A percentile compares a stretch with the other conserved stretches of the same genome.
Evolutionary conservation across 2,888 invertebrate genomes (phyloP).

Genomic region (Acronicta psi): DNA sequence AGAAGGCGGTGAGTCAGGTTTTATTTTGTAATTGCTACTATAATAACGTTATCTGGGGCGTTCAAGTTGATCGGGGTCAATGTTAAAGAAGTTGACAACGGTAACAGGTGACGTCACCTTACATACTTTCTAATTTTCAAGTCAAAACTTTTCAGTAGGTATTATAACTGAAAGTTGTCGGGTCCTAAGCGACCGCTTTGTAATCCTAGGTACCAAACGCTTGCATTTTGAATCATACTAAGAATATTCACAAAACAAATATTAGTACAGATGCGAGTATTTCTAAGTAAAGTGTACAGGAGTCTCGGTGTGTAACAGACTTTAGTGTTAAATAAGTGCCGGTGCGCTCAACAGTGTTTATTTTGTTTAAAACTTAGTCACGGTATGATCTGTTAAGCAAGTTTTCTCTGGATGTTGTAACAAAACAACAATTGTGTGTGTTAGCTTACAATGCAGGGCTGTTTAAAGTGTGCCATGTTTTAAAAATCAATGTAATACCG

Average conservation of each 20-base stretch:
- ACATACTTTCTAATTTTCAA: conserved; percentile 36
- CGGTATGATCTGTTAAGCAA: not conserved
- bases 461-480: conserved; percentile 18
- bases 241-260: conserved; percentile 52
- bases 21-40: conserved; percentile 16
- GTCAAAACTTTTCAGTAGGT: conserved; percentile 19
- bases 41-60: conserved; percentile 16
- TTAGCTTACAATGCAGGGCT: not conserved
- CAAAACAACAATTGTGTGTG: not conserved
- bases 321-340: conserved; percentile 2
- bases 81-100: conserved; percentile 35
- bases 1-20: conserved; percentile 6
- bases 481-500: conserved; percentile 10
- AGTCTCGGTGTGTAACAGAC: conserved; percentile 10
- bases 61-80: conserved; percentile 36
- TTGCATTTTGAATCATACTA: conserved; percentile 49
- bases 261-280: conserved; percentile 54
- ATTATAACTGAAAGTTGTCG: conserved; percentile 31
- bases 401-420: not conserved
- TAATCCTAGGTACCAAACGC: conserved; percentile 15
- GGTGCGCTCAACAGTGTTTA: conserved; percentile 23
- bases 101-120: conserved; percentile 43
- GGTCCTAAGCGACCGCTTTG: conserved; percentile 10
- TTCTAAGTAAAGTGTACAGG: conserved; percentile 32
- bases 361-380: conserved; percentile 3